phyloP scores from a whole-genome alignment of 2,888 invertebrate species.

The Ethmia dodecea region DNA sequence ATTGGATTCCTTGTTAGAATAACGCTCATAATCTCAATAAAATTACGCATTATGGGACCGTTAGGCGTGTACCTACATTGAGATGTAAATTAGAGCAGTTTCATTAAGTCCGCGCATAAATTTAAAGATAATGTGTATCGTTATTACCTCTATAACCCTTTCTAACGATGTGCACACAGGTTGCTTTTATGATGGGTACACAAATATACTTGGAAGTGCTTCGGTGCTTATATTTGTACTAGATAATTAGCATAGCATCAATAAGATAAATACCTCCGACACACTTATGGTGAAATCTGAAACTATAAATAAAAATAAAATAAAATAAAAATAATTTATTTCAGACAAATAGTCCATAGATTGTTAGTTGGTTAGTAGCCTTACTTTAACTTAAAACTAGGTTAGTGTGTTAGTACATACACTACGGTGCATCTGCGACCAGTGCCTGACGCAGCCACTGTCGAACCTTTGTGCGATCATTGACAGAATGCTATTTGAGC shows the following conservation, averaged over 20 bases:
- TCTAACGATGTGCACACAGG: constrained; percentile 22
- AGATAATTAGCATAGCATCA: background rate
- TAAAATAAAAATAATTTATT: no score
- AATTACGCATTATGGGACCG: constrained; percentile 19
- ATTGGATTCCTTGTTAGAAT: constrained; percentile 6
- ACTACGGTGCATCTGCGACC: no score
- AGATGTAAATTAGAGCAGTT: constrained; percentile 27
- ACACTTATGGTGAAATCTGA: no score
- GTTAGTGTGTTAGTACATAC: no score
- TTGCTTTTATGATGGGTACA: constrained; percentile 26
- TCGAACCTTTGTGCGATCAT: no score
- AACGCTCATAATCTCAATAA: constrained; percentile 18
- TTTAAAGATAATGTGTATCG: constrained; percentile 26
- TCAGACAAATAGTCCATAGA: no score
- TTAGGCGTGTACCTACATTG: constrained; percentile 20
- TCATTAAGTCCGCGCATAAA: constrained; percentile 29
- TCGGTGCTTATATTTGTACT: background rate
- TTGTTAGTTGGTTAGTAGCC: no score
- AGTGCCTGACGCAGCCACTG: no score
- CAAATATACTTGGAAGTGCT: constrained; percentile 3
- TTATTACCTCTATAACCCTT: constrained; percentile 23
- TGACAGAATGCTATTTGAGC: no score
- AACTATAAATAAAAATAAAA: no score
- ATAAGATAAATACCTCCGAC: background rate
- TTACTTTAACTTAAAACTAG: no score